Base-by-base conservation (phyloP, 37 sponge, comb jelly and placozoan species). In the Agelas oroides region DNA sequence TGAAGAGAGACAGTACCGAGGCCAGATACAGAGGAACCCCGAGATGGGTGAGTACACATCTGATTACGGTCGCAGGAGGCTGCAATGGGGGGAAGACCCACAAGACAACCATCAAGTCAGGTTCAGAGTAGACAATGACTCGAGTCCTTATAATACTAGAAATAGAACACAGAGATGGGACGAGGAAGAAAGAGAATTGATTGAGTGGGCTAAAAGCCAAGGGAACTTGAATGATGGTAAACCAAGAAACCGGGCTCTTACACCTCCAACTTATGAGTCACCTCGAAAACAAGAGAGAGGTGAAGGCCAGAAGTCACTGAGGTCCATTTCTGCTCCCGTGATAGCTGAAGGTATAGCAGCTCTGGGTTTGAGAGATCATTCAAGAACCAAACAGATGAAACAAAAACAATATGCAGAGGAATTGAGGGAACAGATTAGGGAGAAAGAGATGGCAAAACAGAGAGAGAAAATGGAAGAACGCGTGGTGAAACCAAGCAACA, bases 341-440 rank as follows among this genome's bases (percentile, higher is more conserved):
- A 32, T 59, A 1, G 52, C 38, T 24, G 65, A 24, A 1, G 79
- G 79, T n/a, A 57, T 58, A 28, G 31, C 46, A 0, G 41, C 70
- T 39, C 30, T 58, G 0, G 76, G 76, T 0, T 60, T 25, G n/a
- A 77, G 41, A 28, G 62, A 61, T 46, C 72, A 75, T 17, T 23
- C 39, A 13, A 73, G 75, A 23, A 68, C 77, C 6, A 67, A 73
- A 69, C 82, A 46, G 70, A 71, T 64, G 37, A 89, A 72, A 55
- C 86, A 93, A 61, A 52, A 25, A 40, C 25, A 60, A 66, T 93
- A 93, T 59, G 87, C 86, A 58, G 86, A 82, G n/a, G 87, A 86
- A 31, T 79, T 93, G 18, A 59, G 78, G 66, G 62, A 66, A 13
- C 94, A 93, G 67, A 93, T 93, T 2, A 76, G 53, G 24, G 74